Evolutionary conservation across 2,888 invertebrate genomes (phyloP), one percentile per base, ranked within the genome.

Genomic region (Heliconius hortense): DNA sequence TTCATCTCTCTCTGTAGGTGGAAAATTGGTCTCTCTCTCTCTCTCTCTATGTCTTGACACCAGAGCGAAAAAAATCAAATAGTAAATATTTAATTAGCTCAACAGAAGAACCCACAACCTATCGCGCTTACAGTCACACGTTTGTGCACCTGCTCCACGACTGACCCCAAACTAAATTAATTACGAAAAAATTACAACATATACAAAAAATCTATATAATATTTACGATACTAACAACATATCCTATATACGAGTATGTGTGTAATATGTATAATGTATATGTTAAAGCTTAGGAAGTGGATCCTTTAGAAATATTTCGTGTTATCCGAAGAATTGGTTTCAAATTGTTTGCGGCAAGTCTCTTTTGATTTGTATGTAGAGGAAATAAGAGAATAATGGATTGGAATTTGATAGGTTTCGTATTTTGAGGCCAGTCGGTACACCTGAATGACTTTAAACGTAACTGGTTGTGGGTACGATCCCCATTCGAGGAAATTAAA

Each of bases 381-480:
- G 71, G 56, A 76, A 73, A 77, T 76, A 53, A 62, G 67, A 77
- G 66, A 48, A 76, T 73, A 77, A 77, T 77, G 73, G 77, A 77
- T 68, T 62, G 66, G 66, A 73, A 76, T 68, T 28, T 69, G 48
- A 76, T 66, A 74, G 72, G 28, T 74, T 62, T 71, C 67, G 48
- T 53, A 70, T 75, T 70, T 35, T 10, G 8, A 35, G 31, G 35
- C 35, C 10, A 35, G 10, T 35, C 35, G 10, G 35, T 35, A 35
- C 35, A 35, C 31, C 1, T 31, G 31, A 31, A 8, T 31, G 31
- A 31, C 35, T 35, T 10, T 35, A 35, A 35, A 8, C 35, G 10
- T 10, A 1, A 35, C 35, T 35, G 1, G 35, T 10, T 35, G 35
- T 35, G 35, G 35, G 35, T 35, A 10, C 2, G 1, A 35, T 35